Percentiles rank a stretch among this genome's conserved stretches.
Evolutionary conservation across 2,113 vertebrate genomes (phyloP).

Genomic region (Channa argus): DNA sequence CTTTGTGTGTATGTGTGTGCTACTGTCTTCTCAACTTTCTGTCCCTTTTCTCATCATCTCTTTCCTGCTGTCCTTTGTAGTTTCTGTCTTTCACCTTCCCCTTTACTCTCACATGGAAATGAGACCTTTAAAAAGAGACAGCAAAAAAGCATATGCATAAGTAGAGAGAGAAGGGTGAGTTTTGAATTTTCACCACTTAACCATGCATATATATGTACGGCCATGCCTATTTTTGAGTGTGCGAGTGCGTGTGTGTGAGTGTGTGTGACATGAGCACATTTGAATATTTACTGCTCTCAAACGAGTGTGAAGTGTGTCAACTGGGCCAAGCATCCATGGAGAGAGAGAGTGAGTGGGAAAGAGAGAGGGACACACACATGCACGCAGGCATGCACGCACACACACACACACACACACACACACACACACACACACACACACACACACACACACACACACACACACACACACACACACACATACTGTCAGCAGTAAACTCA

Average conservation of each 20-base stretch:
- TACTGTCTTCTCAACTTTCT: not conserved
- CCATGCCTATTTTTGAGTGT: not conserved
- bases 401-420: no score
- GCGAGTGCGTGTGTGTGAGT: not conserved
- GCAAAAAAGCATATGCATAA: not conserved
- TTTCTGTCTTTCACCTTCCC: slow-evolving; percentile 16
- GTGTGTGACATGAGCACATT: slow-evolving; percentile 18
- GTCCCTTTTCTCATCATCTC: not conserved
- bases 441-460: no score
- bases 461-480: not conserved
- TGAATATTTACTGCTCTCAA: slow-evolving; percentile 48
- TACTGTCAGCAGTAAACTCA: not conserved
- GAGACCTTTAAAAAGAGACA: slow-evolving; percentile 48
- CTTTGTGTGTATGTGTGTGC: no score
- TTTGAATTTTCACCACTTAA: not conserved
- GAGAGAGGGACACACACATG: not conserved
- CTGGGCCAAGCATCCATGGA: slow-evolving; percentile 8
- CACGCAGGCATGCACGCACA: no score
- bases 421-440: no score
- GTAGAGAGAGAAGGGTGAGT: not conserved
- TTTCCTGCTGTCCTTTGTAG: not conserved
- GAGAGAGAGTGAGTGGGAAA: not conserved
- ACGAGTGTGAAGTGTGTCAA: slow-evolving; percentile 51
- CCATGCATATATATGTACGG: slow-evolving; percentile 8
- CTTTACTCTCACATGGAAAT: slow-evolving; percentile 47